A percentile compares a stretch with the other conserved stretches of the same genome.
These are phyloP conservation scores for Scaptomyza polygonia DNA, from an alignment of 2,888 invertebrate species.

Conservation along the genomic window DNA sequence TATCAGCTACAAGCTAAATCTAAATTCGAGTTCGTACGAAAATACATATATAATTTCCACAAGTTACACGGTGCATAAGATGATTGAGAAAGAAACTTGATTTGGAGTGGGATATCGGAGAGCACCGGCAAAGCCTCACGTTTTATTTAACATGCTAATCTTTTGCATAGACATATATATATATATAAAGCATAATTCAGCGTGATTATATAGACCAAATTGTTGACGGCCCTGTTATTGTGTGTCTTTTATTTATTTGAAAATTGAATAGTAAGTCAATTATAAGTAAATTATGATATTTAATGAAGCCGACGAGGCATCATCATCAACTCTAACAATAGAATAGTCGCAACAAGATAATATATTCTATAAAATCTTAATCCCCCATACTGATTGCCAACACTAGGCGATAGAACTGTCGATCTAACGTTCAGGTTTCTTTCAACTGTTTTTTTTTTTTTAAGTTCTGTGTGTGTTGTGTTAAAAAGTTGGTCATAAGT, in stretches of 20 bases:
- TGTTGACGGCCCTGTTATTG: conserved; percentile 44
- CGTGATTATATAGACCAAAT: conserved; percentile 47
- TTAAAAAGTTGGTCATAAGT: conserved; percentile 60
- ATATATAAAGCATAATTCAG: conserved; percentile 52
- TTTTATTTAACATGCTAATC: conserved; percentile 44
- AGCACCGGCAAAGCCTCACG: conserved; percentile 5
- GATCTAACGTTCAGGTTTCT: conserved; percentile 50
- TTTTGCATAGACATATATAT: conserved; percentile 55
- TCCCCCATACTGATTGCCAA: conserved; percentile 66
- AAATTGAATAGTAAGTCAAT: conserved; percentile 74
- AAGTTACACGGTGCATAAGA: conserved; percentile 15
- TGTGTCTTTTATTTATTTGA: conserved; percentile 57
- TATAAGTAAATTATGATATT: conserved; percentile 67
- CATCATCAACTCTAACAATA: conserved; percentile 35
- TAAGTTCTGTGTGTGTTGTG: conserved; percentile 38
- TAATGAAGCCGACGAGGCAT: conserved; percentile 21
- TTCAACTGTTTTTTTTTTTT: conserved; percentile 20
- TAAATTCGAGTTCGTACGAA: conserved; percentile 28
- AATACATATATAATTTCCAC: conserved; percentile 24
- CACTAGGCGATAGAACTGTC: conserved; percentile 33
- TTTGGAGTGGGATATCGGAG: conserved; percentile 7
- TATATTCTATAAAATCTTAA: conserved; percentile 70
- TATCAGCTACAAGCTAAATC: conserved; percentile 19
- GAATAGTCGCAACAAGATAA: conserved; percentile 31
- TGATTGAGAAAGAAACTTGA: conserved; percentile 47